Conservation (phyloP, 2,797 vertebrate species). For the Sardinella longiceps region DNA sequence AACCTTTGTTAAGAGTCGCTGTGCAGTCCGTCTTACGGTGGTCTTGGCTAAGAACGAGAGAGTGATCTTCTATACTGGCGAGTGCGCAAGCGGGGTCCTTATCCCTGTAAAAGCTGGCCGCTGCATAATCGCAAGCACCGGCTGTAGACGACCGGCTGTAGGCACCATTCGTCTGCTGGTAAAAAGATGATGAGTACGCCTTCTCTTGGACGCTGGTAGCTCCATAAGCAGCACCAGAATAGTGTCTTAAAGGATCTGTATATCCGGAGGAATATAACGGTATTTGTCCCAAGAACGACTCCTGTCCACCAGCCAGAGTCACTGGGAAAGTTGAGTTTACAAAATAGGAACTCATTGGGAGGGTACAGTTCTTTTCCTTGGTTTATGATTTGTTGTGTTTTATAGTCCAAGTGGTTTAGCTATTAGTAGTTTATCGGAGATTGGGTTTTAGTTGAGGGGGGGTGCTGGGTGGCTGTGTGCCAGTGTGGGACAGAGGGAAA, state of each 20-base stretch:
- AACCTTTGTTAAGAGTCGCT: slow-evolving; percentile 81
- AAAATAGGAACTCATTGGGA: slow-evolving; percentile 99
- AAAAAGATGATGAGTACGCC: slow-evolving; percentile 85
- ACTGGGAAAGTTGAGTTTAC: slow-evolving; percentile 99
- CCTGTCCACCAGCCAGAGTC: slow-evolving; percentile 92
- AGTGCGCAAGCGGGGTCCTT: slow-evolving; percentile 84
- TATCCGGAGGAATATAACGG: slow-evolving; percentile 96
- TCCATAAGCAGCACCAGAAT: slow-evolving; percentile 83
- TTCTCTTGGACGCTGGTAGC: slow-evolving; percentile 82
- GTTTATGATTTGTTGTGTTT: slow-evolving; percentile 99
- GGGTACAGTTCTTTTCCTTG: slow-evolving; percentile 85
- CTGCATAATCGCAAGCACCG: slow-evolving; percentile 86
- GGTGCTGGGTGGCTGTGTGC: slow-evolving; percentile 87
- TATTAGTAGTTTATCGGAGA: slow-evolving; percentile 98
- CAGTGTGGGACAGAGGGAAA: slow-evolving; percentile 92
- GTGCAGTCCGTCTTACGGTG: slow-evolving; percentile 90
- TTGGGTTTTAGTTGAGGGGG: slow-evolving; percentile 91
- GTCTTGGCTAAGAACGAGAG: slow-evolving; percentile 80
- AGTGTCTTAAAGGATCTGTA: slow-evolving; percentile 92
- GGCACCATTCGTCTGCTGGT: slow-evolving; percentile 85
- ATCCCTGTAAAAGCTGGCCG: slow-evolving; percentile 88
- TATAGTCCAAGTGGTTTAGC: slow-evolving; percentile 97
- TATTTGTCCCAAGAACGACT: slow-evolving; percentile 96
- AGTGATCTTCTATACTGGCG: slow-evolving; percentile 82
- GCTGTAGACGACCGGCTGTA: slow-evolving; percentile 78